Evolutionary conservation across 2,888 invertebrate genomes (phyloP).

Genomic region (Empis stercorea): DNA sequence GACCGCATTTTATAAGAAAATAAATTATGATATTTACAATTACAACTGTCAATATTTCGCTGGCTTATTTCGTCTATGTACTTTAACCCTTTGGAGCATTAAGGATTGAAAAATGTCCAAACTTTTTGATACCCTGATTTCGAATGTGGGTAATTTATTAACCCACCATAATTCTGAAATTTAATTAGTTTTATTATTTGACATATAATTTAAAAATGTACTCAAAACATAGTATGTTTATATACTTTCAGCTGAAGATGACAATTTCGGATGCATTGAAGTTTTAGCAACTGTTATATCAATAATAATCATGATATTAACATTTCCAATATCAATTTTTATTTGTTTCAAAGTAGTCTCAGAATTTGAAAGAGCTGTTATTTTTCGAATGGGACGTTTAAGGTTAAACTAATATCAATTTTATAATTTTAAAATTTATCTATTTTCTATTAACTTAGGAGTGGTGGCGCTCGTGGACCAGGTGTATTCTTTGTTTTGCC

Average conservation of each 20-base stretch:
- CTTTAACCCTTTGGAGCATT: no score
- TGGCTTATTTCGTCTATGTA: no score
- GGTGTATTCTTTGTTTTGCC: slow-evolving; percentile 90
- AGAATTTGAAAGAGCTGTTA: slow-evolving; percentile 78
- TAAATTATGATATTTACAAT: no score
- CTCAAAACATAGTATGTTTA: no score
- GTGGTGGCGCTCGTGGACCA: slow-evolving; percentile 68
- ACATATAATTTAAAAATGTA: no score
- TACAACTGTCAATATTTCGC: no score
- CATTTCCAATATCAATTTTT: slow-evolving; percentile 71
- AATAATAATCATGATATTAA: slow-evolving; percentile 56
- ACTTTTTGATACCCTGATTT: no score
- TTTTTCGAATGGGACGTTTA: slow-evolving; percentile 74
- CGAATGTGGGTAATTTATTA: no score
- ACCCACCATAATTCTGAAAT: no score
- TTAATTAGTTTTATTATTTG: no score
- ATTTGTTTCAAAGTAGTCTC: slow-evolving; percentile 80
- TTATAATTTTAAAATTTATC: slow-evolving; percentile 12
- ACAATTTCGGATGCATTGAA: slow-evolving; percentile 59
- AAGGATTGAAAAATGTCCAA: no score
- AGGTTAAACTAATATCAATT: slow-evolving; percentile 23
- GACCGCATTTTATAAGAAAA: no score
- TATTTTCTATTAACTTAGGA: slow-evolving; percentile 8
- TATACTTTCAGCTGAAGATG: slow-evolving; percentile 50
- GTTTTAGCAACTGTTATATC: slow-evolving; percentile 59